Conservation (phyloP, 2,113 vertebrate genomes). For the Brachyistius frenatus region DNA sequence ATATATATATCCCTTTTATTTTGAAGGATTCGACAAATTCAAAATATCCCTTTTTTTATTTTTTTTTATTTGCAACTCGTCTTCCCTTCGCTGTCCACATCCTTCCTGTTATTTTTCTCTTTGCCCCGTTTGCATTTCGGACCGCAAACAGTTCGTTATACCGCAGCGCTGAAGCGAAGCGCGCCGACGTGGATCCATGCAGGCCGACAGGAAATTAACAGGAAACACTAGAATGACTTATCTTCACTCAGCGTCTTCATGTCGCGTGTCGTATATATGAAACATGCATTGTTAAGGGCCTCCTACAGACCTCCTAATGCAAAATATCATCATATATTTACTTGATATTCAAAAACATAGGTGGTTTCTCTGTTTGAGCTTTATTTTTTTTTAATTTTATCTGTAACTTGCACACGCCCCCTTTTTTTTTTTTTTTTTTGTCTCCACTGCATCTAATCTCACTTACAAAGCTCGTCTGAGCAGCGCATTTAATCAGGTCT, state of each 20-base stretch:
- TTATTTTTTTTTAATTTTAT: too few relatives aligned
- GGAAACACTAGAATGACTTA: background rate
- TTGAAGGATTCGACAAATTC: too few relatives aligned
- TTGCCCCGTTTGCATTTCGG: background rate
- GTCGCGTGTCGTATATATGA: conserved; percentile 4
- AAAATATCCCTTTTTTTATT: too few relatives aligned
- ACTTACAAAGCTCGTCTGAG: background rate
- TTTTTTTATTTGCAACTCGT: too few relatives aligned
- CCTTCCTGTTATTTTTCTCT: background rate
- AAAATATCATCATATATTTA: too few relatives aligned
- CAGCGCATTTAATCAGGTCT: background rate
- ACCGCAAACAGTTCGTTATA: conserved; percentile 10
- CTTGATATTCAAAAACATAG: too few relatives aligned
- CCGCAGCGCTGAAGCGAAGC: conserved; percentile 13
- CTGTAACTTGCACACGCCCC: background rate
- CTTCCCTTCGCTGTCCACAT: too few relatives aligned
- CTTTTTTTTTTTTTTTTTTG: too few relatives aligned
- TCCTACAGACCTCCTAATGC: background rate
- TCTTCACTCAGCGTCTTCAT: background rate
- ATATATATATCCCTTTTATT: too few relatives aligned
- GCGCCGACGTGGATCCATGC: background rate
- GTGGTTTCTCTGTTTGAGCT: too few relatives aligned
- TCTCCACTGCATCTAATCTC: conserved; percentile 4
- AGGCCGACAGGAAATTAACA: conserved; percentile 15
- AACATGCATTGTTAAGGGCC: background rate